phyloP scores from a whole-genome alignment of 2,797 vertebrate genomes.

The Potorous gilbertii region DNA sequence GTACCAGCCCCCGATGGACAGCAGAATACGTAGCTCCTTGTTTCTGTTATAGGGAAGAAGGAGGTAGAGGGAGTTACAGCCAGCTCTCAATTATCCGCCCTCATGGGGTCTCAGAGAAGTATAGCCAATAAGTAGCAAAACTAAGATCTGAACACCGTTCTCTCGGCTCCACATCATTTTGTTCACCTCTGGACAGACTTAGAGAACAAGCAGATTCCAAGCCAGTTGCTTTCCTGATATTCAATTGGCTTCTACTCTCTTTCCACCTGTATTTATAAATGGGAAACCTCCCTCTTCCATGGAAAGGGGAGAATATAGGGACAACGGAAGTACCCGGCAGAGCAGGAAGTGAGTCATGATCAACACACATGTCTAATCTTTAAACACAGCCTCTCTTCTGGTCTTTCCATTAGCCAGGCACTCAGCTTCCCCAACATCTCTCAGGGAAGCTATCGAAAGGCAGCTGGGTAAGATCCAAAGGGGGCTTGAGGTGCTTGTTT shows the following conservation, averaged over 20 bases:
- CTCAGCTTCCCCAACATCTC: not conserved
- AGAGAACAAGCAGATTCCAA: not conserved
- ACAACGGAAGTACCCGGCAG: not conserved
- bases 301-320: not conserved
- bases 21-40: slow-evolving; percentile 85
- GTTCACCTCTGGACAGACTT: not conserved
- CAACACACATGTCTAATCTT: not conserved
- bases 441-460: not conserved
- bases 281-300: not conserved
- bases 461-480: not conserved
- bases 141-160: not conserved
- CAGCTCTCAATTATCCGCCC: not conserved
- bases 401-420: not conserved
- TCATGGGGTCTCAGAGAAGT: not conserved
- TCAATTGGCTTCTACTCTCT: not conserved
- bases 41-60: slow-evolving; percentile 81
- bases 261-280: not conserved
- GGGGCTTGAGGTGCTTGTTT: not conserved
- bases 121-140: not conserved
- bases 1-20: slow-evolving; percentile 90
- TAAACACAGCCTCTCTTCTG: not conserved
- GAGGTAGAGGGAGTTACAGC: not conserved
- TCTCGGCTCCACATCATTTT: not conserved
- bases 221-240: not conserved
- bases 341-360: not conserved